A percentile compares a stretch with the other conserved stretches of the same genome.
Conservation (phyloP, 2,113 vertebrate genomes). For the Zapus hudsonius region DNA sequence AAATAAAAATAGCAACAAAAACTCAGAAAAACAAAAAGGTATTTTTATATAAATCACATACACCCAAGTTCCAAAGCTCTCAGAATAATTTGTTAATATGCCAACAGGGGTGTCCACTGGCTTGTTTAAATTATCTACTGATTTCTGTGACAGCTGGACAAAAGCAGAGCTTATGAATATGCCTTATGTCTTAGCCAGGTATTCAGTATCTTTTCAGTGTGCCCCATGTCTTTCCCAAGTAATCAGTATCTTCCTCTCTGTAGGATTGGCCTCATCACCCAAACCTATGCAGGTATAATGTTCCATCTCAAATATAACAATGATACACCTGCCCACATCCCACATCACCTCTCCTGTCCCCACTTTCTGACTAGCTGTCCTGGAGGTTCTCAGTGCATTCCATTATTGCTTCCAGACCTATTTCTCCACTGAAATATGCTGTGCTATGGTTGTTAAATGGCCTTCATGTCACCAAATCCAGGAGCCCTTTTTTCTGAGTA, state of each 20-base stretch:
- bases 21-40: background rate
- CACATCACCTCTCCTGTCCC: background rate
- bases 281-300: background rate
- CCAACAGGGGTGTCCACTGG: background rate
- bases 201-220: background rate
- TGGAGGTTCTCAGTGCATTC: background rate
- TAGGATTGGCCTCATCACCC: background rate
- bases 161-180: background rate
- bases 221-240: rapidly evolving
- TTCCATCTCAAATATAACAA: background rate
- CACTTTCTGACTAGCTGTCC: background rate
- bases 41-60: background rate
- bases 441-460: background rate
- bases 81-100: background rate
- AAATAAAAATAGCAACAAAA: background rate
- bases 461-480: background rate
- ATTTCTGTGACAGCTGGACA: background rate
- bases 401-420: background rate
- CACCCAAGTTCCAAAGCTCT: background rate
- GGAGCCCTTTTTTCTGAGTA: too few species aligned
- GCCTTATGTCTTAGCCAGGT: background rate
- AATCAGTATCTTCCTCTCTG: background rate
- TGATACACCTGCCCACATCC: too few species aligned
- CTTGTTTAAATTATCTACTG: background rate
- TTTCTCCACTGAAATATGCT: background rate